Base-by-base conservation (phyloP, 92 coral and sea anemone species). In the Epizoanthus rinbou region DNA sequence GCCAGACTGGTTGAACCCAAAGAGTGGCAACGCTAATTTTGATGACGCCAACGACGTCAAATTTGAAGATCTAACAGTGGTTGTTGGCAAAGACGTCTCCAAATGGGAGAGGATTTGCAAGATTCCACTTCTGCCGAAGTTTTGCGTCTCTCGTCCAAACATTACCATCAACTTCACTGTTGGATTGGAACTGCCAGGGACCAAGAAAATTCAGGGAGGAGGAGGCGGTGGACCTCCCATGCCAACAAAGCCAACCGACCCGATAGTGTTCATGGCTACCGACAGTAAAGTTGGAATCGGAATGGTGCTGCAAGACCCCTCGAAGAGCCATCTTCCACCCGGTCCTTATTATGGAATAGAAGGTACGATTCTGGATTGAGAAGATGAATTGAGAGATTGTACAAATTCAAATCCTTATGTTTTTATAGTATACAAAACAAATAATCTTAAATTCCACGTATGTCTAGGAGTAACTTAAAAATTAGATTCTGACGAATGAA, bases 281-380 rank as follows among this genome's bases (percentile, higher is more conserved):
- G 85, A 81, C 52, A 64, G 76, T 50, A 8, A 24, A 6, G 43
- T 47, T 16, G 85, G 64, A 0, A 53, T 81, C 6, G 85, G 85
- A 31, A 53, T 81, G 85, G 85, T 81, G 8, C n/a, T 81, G 39
- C 85, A 81, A 50, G 85, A 81, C n/a, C 64, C 73, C 2, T 66
- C 74, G 13, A 80, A 65, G 57, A 56, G 56, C 2, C 75, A 80
- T 8, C 59, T 64, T 6, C 24, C 47, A 13, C 8, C 41, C 0
- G 75, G 75, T 16, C 76, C 85, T 50, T 81, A 64, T 35, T 81
- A 65, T 58, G 85, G 60, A 19, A 65, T 81, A 19, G 76, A 81
- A 81, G 85, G 85, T 81, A 47, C n/a, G 15, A 24, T 0, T 18
- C 28, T 33, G 50, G 31, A 2, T 28, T 28, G 31, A 28, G 31